Evolutionary conservation across 1,140 invertebrate species (phyloP).

Genomic region (Drosophila miranda): DNA sequence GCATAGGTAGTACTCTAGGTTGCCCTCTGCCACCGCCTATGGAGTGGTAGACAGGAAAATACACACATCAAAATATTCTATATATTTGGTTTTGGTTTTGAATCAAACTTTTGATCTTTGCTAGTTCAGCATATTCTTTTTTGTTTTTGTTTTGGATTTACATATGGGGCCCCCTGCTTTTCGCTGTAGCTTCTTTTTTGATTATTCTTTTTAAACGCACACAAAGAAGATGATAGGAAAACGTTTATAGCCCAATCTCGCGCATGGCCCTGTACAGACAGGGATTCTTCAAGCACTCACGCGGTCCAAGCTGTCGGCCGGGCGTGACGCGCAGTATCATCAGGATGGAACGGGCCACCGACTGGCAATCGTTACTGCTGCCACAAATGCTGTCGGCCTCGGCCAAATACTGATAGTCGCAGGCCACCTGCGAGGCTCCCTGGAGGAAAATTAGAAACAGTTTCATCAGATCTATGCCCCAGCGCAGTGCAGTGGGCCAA

Average conservation of each 20-base stretch:
- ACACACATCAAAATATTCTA: constrained; percentile 41
- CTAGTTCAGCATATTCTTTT: constrained; percentile 53
- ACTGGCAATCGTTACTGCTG: constrained; percentile 84
- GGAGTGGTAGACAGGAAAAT: constrained; percentile 38
- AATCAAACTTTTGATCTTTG: constrained; percentile 68
- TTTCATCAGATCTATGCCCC: background rate
- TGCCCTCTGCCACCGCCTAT: constrained; percentile 31
- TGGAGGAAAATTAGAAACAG: constrained; percentile 44
- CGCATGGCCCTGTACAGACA: constrained; percentile 83
- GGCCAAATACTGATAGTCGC: constrained; percentile 86
- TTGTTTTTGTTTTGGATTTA: constrained; percentile 2
- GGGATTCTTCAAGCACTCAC: constrained; percentile 84
- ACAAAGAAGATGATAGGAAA: constrained; percentile 65
- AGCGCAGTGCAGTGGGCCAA: no score
- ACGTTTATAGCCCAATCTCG: constrained; percentile 76
- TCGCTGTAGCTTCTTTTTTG: constrained; percentile 29
- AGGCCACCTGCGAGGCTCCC: constrained; percentile 85
- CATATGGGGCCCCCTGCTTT: constrained; percentile 18
- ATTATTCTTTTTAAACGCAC: constrained; percentile 61
- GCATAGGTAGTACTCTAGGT: constrained; percentile 14
- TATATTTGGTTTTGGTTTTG: constrained; percentile 45
- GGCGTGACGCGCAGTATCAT: constrained; percentile 85
- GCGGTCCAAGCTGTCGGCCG: constrained; percentile 83
- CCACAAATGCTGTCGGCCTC: constrained; percentile 86
- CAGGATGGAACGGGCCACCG: constrained; percentile 84